These are phyloP conservation scores for Agrenia bidenticulata DNA, from an alignment of 2,888 invertebrate genomes.

Conservation along the genomic window DNA sequence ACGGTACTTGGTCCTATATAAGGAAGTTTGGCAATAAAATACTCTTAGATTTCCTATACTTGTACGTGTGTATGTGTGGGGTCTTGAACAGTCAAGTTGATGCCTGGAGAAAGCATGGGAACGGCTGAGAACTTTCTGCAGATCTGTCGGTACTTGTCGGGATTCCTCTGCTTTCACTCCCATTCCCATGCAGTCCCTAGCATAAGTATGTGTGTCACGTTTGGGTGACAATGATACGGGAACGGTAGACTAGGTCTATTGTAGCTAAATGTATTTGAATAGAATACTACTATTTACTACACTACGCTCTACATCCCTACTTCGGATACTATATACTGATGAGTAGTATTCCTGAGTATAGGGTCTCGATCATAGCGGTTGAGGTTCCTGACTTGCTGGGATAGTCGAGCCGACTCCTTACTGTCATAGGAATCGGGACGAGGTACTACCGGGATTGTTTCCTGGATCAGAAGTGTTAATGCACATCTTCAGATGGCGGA, in stretches of 20 bases:
- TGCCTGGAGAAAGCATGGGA: constrained; percentile 1
- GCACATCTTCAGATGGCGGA: constrained; percentile 5
- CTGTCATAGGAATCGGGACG: not conserved
- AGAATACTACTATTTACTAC: too few relatives aligned
- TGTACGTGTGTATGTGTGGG: too few relatives aligned
- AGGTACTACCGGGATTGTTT: not conserved
- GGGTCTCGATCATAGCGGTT: too few relatives aligned
- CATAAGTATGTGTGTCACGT: constrained; percentile 13
- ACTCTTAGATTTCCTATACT: not conserved
- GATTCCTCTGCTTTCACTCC: not conserved
- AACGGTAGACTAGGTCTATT: too few relatives aligned
- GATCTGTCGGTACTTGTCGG: not conserved
- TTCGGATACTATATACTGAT: too few relatives aligned
- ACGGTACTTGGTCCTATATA: too few relatives aligned
- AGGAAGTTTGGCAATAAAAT: constrained; percentile 5
- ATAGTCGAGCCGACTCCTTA: not conserved
- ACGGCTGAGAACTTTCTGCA: not conserved
- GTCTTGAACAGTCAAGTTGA: too few relatives aligned
- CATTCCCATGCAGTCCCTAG: too few relatives aligned
- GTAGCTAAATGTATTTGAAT: too few relatives aligned
- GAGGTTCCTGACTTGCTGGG: too few relatives aligned
- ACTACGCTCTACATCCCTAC: too few relatives aligned
- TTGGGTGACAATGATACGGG: constrained; percentile 12
- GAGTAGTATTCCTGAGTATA: too few relatives aligned
- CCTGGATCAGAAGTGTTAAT: not conserved